Percentiles rank a stretch among this genome's conserved stretches.
Conservation (phyloP, 2,113 vertebrate genomes). For the Ochotona curzoniae region DNA sequence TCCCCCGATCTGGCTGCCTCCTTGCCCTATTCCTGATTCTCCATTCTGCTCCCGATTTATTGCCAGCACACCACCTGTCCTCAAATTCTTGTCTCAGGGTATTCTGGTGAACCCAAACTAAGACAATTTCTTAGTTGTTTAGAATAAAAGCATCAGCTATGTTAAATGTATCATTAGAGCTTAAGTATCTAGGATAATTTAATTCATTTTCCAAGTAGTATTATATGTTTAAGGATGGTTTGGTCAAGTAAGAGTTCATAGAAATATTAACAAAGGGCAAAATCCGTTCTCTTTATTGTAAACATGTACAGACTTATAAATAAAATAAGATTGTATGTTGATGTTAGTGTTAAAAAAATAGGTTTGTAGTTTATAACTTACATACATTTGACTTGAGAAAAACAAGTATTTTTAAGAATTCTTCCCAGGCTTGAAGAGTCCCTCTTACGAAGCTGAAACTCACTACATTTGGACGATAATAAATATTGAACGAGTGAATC, state of each 20-base stretch:
- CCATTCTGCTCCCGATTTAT: background rate
- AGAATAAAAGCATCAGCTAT: background rate
- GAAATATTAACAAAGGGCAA: conserved; percentile 11
- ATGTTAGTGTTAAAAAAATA: background rate
- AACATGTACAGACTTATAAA: conserved; percentile 31
- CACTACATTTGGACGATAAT: conserved; percentile 37
- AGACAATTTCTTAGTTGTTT: conserved; percentile 19
- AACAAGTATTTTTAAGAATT: conserved; percentile 56
- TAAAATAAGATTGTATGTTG: conserved; percentile 10
- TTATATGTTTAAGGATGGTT: conserved; percentile 34
- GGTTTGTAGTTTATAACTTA: conserved; percentile 43
- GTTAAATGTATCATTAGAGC: conserved; percentile 37
- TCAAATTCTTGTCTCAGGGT: background rate
- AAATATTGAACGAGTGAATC: conserved; percentile 48
- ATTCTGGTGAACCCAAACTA: background rate
- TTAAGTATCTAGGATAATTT: conserved; percentile 44
- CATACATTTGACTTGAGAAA: conserved; percentile 50
- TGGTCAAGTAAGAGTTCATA: conserved; percentile 25
- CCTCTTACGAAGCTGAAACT: background rate
- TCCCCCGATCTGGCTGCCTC: background rate
- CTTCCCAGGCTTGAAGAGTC: background rate
- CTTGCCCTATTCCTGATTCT: background rate
- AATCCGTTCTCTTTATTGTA: background rate
- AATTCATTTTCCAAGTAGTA: conserved; percentile 57
- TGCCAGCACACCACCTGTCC: background rate